Conservation (phyloP, 2,113 vertebrate species). For the Megaceryle maxima region DNA sequence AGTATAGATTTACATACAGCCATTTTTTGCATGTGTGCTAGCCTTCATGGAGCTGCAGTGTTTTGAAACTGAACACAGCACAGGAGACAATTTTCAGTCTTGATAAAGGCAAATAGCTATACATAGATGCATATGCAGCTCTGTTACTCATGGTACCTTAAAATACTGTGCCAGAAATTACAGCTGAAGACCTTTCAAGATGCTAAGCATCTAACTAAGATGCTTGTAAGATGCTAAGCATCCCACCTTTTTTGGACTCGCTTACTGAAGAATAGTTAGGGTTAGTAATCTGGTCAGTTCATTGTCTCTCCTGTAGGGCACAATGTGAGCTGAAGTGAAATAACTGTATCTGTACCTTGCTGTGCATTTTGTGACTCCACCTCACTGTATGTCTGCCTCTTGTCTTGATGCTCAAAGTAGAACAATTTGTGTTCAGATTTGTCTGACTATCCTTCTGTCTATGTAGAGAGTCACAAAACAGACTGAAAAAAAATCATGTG, state of each 20-base stretch:
- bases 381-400: not conserved
- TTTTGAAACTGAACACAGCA: not conserved
- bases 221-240: not conserved
- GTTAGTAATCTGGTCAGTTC: not conserved
- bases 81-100: not conserved
- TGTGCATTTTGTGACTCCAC: not conserved
- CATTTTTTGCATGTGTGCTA: not conserved
- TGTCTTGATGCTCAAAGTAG: not conserved
- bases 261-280: not conserved
- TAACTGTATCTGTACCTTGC: not conserved
- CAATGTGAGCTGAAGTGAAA: not conserved
- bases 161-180: not conserved
- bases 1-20: not conserved
- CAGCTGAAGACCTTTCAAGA: not conserved
- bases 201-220: not conserved
- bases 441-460: not conserved
- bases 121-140: not conserved
- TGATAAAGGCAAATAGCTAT: not conserved
- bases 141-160: not conserved
- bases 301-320: not conserved
- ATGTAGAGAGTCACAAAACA: not conserved
- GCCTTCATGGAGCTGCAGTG: not conserved
- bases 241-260: not conserved
- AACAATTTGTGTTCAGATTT: not conserved
- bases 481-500: not conserved